phyloP scores from a whole-genome alignment of 1,140 invertebrate genomes.

The Rhopalosiphum padi region DNA sequence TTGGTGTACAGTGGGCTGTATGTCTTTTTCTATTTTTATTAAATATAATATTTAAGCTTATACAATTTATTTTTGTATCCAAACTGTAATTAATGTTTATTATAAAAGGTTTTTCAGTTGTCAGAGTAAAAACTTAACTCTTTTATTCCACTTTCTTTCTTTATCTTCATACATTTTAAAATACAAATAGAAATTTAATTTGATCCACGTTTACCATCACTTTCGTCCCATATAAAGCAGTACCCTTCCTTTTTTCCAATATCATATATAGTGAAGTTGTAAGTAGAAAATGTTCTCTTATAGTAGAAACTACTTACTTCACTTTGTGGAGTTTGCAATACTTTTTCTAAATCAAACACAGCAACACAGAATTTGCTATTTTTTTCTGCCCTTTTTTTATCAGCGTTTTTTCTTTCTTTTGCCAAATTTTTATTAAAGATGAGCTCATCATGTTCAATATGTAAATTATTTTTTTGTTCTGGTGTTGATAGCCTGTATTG shows the following conservation, averaged over 20 bases:
- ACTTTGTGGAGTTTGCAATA: background rate
- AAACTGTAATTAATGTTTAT: background rate
- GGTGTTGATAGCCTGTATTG: too few species aligned
- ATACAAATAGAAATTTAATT: constrained; percentile 8
- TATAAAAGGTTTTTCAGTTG: background rate
- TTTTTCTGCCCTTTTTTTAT: background rate
- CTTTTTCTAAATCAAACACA: background rate
- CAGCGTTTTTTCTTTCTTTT: background rate
- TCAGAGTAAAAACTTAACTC: background rate
- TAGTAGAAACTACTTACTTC: background rate
- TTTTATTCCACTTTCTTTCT: background rate
- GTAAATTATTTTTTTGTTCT: too few species aligned
- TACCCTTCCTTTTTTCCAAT: background rate
- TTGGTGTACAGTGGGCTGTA: background rate
- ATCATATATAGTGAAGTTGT: background rate
- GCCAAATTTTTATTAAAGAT: too few species aligned
- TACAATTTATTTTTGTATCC: background rate
- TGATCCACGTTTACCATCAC: background rate
- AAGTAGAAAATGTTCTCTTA: background rate
- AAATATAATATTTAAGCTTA: background rate
- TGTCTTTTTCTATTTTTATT: background rate
- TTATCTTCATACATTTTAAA: background rate
- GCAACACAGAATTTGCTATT: background rate
- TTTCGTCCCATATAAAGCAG: background rate
- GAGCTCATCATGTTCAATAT: too few species aligned